Percentiles rank a stretch among this genome's conserved stretches.
Conservation (phyloP, 2,113 vertebrate species). For the Polypterus bichir region DNA sequence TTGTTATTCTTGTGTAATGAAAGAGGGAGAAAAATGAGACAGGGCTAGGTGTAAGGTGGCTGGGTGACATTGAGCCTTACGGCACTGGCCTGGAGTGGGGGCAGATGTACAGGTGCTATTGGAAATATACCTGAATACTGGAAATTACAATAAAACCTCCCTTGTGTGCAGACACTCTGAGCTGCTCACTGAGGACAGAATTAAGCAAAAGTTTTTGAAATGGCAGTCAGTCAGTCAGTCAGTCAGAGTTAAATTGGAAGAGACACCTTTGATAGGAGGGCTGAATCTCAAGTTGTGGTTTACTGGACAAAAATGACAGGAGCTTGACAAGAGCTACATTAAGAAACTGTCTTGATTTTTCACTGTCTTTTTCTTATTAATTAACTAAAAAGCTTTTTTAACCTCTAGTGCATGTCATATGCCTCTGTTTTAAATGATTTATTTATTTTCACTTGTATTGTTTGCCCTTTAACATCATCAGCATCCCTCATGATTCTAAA, state of each 20-base stretch:
- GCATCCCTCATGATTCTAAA: no score
- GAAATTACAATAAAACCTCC: conserved; percentile 48
- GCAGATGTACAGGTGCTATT: conserved; percentile 20
- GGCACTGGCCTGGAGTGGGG: conserved; percentile 30
- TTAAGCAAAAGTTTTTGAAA: conserved; percentile 13
- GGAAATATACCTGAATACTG: conserved; percentile 31
- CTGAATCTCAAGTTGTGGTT: conserved; percentile 23
- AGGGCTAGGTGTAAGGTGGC: conserved; percentile 51
- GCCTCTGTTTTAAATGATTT: no score
- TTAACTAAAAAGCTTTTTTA: conserved; percentile 32
- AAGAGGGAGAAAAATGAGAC: conserved; percentile 49
- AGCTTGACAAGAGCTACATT: conserved; percentile 23
- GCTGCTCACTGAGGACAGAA: no score
- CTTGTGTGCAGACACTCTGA: background rate
- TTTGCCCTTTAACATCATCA: no score
- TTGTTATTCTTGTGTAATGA: conserved; percentile 67
- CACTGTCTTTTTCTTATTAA: conserved; percentile 52
- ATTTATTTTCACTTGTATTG: no score
- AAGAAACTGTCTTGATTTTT: conserved; percentile 39
- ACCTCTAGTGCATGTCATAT: no score
- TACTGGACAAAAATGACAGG: no score
- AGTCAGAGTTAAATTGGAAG: conserved; percentile 17
- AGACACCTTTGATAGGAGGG: conserved; percentile 20
- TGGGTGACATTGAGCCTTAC: conserved; percentile 41
- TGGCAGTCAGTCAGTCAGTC: conserved; percentile 10